These are phyloP conservation scores for Enteromius treurensis DNA, from an alignment of 2,797 vertebrate species.

Conservation along the genomic window DNA sequence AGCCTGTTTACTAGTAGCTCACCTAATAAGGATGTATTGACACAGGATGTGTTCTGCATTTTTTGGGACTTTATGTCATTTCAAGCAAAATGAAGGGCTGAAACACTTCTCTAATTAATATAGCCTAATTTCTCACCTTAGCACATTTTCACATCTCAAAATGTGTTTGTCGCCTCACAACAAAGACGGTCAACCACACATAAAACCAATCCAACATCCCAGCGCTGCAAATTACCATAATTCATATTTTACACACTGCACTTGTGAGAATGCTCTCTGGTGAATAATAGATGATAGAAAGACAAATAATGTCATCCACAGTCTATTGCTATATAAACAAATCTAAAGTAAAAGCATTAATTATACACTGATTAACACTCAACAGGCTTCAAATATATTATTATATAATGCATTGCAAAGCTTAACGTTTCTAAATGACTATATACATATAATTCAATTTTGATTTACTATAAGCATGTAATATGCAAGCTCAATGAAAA, in stretches of 20 bases:
- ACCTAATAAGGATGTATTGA: neutral
- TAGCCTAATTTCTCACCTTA: neutral
- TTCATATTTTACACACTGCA: neutral
- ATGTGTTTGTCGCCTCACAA: neutral
- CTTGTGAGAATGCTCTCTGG: neutral
- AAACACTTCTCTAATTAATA: neutral
- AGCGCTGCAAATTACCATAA: neutral
- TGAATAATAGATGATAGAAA: neutral
- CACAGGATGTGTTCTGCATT: neutral
- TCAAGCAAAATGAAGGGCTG: neutral
- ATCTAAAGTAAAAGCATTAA: neutral
- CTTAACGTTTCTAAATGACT: neutral
- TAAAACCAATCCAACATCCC: neutral
- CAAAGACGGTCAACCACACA: neutral
- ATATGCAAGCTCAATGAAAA: neutral
- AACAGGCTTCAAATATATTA: neutral
- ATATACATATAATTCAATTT: neutral
- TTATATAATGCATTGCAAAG: neutral
- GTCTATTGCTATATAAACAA: neutral
- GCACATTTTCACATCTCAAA: neutral
- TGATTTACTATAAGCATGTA: neutral
- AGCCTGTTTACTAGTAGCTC: neutral
- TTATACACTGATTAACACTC: neutral
- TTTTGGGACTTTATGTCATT: neutral
- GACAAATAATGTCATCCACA: neutral